Percentiles rank a stretch among this genome's conserved stretches.
Conservation (phyloP, 2,888 invertebrate species). For the Clepsis dumicolana region DNA sequence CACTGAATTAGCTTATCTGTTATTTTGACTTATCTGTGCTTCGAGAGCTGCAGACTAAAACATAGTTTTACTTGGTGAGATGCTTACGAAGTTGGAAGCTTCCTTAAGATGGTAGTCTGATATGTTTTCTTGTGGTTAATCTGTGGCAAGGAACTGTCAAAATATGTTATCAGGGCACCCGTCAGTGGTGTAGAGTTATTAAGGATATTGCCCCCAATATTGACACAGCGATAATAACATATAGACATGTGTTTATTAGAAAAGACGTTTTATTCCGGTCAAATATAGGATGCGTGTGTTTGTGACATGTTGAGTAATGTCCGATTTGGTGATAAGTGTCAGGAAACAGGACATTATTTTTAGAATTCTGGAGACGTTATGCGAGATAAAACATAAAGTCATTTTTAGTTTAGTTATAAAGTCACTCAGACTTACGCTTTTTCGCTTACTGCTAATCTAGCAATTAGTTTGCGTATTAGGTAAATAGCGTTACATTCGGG, state of each 20-base stretch:
- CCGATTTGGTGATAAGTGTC: constrained; percentile 9
- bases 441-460: too few relatives aligned
- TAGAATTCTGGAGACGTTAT: background rate
- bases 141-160: constrained; percentile 58
- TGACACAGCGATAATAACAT: constrained; percentile 47
- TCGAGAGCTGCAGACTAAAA: background rate
- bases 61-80: background rate
- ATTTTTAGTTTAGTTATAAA: too few relatives aligned
- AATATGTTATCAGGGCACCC: constrained; percentile 56
- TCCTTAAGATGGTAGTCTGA: constrained; percentile 20
- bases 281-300: constrained; percentile 34
- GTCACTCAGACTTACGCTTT: too few relatives aligned
- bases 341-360: constrained; percentile 2
- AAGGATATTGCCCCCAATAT: constrained; percentile 67
- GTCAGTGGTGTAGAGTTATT: constrained; percentile 66
- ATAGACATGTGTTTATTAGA: constrained; percentile 40
- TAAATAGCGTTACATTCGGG: too few relatives aligned
- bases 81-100: background rate
- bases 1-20: too few relatives aligned
- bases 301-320: constrained; percentile 14
- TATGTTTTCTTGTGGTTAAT: constrained; percentile 39
- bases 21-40: too few relatives aligned
- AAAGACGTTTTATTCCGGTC: constrained; percentile 42
- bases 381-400: too few relatives aligned
- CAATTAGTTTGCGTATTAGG: too few relatives aligned